Evolutionary conservation across 2,888 invertebrate species (phyloP), one percentile per base, ranked within the genome.

Genomic region (Ptilodon capucinus): DNA sequence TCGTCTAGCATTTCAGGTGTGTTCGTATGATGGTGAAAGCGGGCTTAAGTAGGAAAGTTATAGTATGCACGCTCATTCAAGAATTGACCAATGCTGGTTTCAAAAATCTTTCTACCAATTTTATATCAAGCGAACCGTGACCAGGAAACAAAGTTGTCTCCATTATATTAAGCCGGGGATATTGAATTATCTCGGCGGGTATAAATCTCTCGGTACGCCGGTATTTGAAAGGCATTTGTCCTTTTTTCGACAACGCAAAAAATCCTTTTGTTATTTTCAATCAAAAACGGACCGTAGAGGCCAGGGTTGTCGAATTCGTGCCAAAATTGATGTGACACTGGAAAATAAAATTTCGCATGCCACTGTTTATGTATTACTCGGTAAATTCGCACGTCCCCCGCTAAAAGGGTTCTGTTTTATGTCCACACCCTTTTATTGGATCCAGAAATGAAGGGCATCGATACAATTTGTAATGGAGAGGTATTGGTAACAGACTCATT

Each of bases 201-300:
- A 81, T 79, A 79, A 79, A 82, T 81, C 82, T 75, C 70, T 59
- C 63, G 64, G 49, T 64, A 54, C 66, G 57, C 53, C 63, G 77
- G 76, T 69, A 80, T 83, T 82, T 76, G 79, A 76, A 71, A 79
- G 71, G 77, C 71, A 76, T 84, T 84, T 79, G 80, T 79, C 78
- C 79, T 75, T 82, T 84, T 76, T 76, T 64, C 60, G 63, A 46
- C 40, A 48, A 57, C 61, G 64, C 57, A 50, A 74, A 78, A 80
- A 81, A 74, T 74, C 74, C 79, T 80, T 82, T 84, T 83, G 83
- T 81, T 77, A 78, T 74, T 79, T 83, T 81, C 82, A 81, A 81
- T 84, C 79, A 81, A 79, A 81, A 60, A 54, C 25, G 49, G 48
- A 46, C 40, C 23, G 34, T n/a, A 40, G 43, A 23, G 36, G 49